Evolutionary conservation across 2,888 invertebrate genomes (phyloP).

Genomic region (Parnassius apollo): DNA sequence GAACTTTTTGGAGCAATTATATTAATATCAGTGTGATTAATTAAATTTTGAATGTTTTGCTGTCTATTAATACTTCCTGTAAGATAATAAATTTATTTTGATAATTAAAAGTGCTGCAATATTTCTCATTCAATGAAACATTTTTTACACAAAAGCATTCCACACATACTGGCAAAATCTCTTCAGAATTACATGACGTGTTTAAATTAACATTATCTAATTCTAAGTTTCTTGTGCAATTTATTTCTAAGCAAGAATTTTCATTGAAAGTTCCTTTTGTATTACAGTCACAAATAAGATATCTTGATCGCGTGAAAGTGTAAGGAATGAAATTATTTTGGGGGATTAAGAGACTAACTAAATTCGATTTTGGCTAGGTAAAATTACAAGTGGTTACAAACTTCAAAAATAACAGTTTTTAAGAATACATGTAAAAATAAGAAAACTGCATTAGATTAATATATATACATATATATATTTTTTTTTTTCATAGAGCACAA

Average conservation of each 20-base stretch:
- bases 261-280: constrained; percentile 50
- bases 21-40: constrained; percentile 45
- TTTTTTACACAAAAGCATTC: constrained; percentile 62
- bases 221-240: constrained; percentile 48
- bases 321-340: constrained; percentile 46
- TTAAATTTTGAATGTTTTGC: constrained; percentile 34
- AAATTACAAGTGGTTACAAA: constrained; percentile 1
- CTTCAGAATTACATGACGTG: constrained; percentile 52
- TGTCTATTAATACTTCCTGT: constrained; percentile 49
- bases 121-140: constrained; percentile 46
- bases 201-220: constrained; percentile 40
- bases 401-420: constrained; percentile 38
- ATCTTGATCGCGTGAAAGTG: constrained; percentile 54
- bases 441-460: too few relatives aligned
- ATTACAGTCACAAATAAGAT: constrained; percentile 63
- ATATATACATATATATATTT: too few relatives aligned
- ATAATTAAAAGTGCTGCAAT: constrained; percentile 57
- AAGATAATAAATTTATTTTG: constrained; percentile 53
- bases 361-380: constrained; percentile 29
- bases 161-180: constrained; percentile 58
- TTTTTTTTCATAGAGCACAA: too few relatives aligned
- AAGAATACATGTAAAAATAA: too few relatives aligned
- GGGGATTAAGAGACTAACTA: constrained; percentile 25
- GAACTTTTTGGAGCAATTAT: constrained; percentile 32
- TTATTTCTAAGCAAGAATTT: constrained; percentile 53